Base-by-base conservation (phyloP, 1,140 invertebrate genomes). In the Oncopodura yosiiana region DNA sequence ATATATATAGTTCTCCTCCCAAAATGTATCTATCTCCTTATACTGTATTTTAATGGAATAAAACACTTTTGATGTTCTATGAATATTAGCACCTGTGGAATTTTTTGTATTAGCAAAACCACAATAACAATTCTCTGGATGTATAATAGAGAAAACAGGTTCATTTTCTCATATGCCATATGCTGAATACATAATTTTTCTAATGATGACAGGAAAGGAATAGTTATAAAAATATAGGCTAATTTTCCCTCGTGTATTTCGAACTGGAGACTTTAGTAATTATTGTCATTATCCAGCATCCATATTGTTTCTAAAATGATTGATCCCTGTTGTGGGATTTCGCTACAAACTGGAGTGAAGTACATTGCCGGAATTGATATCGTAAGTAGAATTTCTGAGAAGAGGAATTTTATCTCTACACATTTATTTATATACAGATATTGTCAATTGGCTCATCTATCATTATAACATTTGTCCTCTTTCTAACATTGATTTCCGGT, bases 321-420 rank as follows among this genome's bases (percentile, higher is more conserved):
- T 19, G 36, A 49, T 37, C 46, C 46, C 8, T 49, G 46, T 16
- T 49, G 46, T 24, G 46, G 46, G 27, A 21, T 11, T 14, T 49
- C 46, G 11, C 12, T 49, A 23, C 27, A 49, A 27, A 49, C 26
- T 19, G 46, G 11, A 49, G 16, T 34, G 9, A 37, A 38, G 16
- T 18, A 21, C n/a, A 49, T 49, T 27, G 46, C 46, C 12, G 23
- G 26, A 26, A 37, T 49, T 38, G 46, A 49, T 12, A 37, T 49
- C 6, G 46, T 49, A 38, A 49, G 46, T 49, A 3, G 2, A 11
- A 6, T 9, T 16, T 9, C 18, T 14, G 16, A 39, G 16, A 12
- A 39, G 8, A 9, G 6, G 9, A 39, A 18, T 18, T 12, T 12
- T n/a, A n/a, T n/a, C 5, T 39, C 6, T 39, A 18, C 16, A 9